Evolutionary conservation across 2,797 vertebrate species (phyloP).

Genomic region (Macropodus opercularis): DNA sequence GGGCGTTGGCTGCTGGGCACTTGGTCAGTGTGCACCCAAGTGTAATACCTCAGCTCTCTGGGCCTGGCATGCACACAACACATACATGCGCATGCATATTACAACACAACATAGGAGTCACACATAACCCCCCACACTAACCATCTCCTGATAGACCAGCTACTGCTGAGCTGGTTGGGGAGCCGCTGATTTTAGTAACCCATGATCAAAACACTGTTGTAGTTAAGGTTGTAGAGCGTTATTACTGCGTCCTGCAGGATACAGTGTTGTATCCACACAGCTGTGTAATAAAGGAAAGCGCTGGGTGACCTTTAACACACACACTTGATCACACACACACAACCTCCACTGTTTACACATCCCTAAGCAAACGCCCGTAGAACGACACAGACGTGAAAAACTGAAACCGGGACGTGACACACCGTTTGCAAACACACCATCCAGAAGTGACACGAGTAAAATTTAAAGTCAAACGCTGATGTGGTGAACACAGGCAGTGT

Average conservation of each 20-base stretch:
- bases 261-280: conserved; percentile 50
- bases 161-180: no score
- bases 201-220: no score
- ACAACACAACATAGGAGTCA: conserved; percentile 6
- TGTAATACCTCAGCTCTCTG: conserved; percentile 63
- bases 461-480: no score
- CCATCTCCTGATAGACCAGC: no score
- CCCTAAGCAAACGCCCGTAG: conserved; percentile 56
- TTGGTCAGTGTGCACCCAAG: conserved; percentile 60
- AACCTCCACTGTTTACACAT: conserved; percentile 56
- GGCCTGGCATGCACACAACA: conserved; percentile 71
- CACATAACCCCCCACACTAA: no score
- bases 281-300: conserved; percentile 41
- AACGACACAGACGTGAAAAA: conserved; percentile 45
- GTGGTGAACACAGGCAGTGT: no score
- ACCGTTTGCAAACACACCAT: conserved; percentile 34
- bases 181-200: no score
- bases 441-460: neutral
- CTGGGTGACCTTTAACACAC: conserved; percentile 44
- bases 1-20: conserved; percentile 66
- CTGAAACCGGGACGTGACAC: conserved; percentile 44
- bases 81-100: conserved; percentile 8
- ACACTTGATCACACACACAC: conserved; percentile 31
- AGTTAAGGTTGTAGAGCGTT: no score
- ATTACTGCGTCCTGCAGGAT: conserved; percentile 13